Base-by-base conservation (phyloP, 2,888 invertebrate genomes). In the Tipula vernalis region DNA sequence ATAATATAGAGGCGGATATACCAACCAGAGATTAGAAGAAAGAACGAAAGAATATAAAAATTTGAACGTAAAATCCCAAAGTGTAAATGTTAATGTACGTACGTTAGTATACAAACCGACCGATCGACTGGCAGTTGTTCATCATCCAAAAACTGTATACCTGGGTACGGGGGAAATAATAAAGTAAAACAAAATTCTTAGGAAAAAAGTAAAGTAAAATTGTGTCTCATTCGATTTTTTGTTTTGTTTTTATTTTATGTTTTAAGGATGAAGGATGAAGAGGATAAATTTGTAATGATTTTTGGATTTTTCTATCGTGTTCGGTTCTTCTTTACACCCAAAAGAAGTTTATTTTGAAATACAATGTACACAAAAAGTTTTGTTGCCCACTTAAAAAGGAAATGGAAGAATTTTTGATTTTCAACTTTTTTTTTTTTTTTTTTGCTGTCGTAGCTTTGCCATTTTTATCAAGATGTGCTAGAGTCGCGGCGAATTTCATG, bases 81-180 rank as follows among this genome's bases (percentile, higher is more conserved):
- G 71, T 71, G 28, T 71, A 71, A 71, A 71, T 71, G 71, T 71
- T 71, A 71, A 71, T 71, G 28, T 71, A 71, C 71, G 10, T 71
- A 28, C 71, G 71, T 71, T 71, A 28, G 71, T 28, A 28, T 28
- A 28, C 71, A 71, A 28, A 71, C 71, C 71, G 71, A 71, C 71
- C 71, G 71, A 71, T 71, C 71, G 71, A 71, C 71, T 71, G 71
- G 71, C 71, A 71, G 71, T 71, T 71, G 71, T 71, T 71, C 71
- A 71, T 71, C 71, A 71, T 71, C 71, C 71, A 71, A 28, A 28
- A 71, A 71, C 28, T 28, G 8, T 71, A 71, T 71, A 71, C 71
- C 71, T 71, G 71, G 71, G 71, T 71, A 12, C 71, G 71, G 71
- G 28, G 71, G 18, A 71, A 28, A 28, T 4, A 51, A 51, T 13